These are phyloP conservation scores for Stenotaenia linearis DNA, from an alignment of 2,888 invertebrate genomes.

Conservation along the genomic window DNA sequence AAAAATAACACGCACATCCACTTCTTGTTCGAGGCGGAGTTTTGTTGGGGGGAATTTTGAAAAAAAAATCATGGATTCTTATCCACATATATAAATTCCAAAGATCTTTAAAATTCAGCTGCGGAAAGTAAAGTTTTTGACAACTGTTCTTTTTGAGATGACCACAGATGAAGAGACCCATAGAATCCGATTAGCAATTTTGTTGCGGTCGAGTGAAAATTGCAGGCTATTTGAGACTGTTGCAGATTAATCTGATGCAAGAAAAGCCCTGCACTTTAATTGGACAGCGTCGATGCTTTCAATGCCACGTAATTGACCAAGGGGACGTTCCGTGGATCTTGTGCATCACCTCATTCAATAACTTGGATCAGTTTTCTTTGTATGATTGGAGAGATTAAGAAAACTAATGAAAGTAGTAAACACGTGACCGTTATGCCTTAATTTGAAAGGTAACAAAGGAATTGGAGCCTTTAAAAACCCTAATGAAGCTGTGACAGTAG, in stretches of 20 bases:
- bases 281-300: slow-evolving; percentile 4
- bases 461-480: neutral
- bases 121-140: neutral
- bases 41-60: neutral
- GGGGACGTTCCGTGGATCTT: neutral
- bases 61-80: too few relatives aligned
- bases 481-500: neutral
- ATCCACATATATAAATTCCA: too few relatives aligned
- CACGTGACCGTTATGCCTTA: neutral
- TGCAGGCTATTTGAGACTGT: slow-evolving; percentile 2
- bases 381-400: too few relatives aligned
- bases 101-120: too few relatives aligned
- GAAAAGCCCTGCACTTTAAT: slow-evolving; percentile 2
- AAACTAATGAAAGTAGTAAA: neutral
- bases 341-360: neutral
- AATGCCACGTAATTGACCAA: neutral
- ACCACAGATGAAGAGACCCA: neutral
- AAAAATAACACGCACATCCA: neutral
- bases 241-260: slow-evolving; percentile 2
- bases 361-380: neutral
- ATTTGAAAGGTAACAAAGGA: neutral
- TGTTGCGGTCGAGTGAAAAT: neutral
- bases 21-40: neutral
- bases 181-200: neutral
- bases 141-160: neutral